Conservation (phyloP, 2,113 vertebrate species). For the Geococcyx californianus region DNA sequence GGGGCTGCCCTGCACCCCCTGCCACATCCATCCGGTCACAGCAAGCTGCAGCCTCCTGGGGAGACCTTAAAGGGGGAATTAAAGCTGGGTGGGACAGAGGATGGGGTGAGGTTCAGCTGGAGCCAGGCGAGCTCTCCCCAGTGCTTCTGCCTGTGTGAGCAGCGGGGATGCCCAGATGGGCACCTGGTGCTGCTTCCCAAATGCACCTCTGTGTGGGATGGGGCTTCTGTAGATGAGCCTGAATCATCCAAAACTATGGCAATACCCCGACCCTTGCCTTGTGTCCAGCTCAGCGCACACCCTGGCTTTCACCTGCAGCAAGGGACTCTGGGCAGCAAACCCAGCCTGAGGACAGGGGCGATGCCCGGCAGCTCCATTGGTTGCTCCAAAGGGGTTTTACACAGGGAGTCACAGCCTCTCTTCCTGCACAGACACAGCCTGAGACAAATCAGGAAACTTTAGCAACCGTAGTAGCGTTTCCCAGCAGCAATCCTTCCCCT, state of each 20-base stretch:
- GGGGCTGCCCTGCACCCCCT: background rate
- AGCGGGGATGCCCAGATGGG: background rate
- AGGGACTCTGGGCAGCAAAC: background rate
- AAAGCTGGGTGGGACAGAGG: background rate
- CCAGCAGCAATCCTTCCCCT: background rate
- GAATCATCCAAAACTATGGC: background rate
- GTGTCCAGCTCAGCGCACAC: background rate
- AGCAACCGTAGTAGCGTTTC: background rate
- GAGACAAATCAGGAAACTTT: background rate
- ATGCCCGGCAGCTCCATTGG: background rate
- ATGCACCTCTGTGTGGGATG: fast-evolving
- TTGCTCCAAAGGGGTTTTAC: background rate
- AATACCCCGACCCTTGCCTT: background rate
- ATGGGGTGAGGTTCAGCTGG: background rate
- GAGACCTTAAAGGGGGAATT: background rate
- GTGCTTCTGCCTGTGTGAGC: background rate
- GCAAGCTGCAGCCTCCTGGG: too few species aligned
- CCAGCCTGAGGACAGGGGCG: background rate
- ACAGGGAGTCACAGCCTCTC: background rate
- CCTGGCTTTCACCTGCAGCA: background rate
- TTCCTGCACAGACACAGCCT: background rate
- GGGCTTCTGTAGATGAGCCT: background rate
- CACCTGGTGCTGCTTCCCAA: background rate
- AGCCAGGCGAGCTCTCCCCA: background rate
- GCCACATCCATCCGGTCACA: background rate